Evolutionary conservation across 2,888 invertebrate genomes (phyloP).

Genomic region (Folsomia candida): DNA sequence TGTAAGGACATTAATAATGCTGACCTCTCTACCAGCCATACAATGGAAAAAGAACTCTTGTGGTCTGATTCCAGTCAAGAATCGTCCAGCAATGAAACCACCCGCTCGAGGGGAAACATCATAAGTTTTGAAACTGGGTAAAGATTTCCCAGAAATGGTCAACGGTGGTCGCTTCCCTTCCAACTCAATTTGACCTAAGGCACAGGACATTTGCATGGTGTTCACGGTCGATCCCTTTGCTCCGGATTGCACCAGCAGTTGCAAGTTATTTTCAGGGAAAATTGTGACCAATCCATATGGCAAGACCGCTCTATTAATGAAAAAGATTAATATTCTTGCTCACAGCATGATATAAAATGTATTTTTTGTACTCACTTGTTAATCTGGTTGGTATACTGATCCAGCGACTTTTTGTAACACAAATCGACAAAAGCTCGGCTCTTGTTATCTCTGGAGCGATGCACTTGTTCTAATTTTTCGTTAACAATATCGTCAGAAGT

Average conservation of each 20-base stretch:
- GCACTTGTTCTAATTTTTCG: slow-evolving; percentile 68
- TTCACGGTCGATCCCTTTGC: slow-evolving; percentile 99
- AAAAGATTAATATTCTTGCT: not conserved
- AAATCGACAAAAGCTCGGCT: slow-evolving; percentile 78
- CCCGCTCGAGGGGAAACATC: slow-evolving; percentile 88
- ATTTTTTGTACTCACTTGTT: slow-evolving; percentile 63
- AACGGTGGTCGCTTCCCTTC: slow-evolving; percentile 95
- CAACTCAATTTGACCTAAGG: slow-evolving; percentile 96
- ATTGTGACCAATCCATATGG: slow-evolving; percentile 78
- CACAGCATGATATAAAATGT: too few relatives aligned
- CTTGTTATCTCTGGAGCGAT: slow-evolving; percentile 65
- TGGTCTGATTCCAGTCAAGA: slow-evolving; percentile 96
- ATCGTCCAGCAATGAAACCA: slow-evolving; percentile 93
- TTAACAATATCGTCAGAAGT: slow-evolving; percentile 60
- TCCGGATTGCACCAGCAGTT: slow-evolving; percentile 96
- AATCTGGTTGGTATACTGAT: slow-evolving; percentile 83
- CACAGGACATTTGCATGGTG: slow-evolving; percentile 96
- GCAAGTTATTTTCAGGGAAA: slow-evolving; percentile 95
- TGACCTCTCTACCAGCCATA: slow-evolving; percentile 99
- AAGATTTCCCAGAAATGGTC: slow-evolving; percentile 86
- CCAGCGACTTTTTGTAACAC: slow-evolving; percentile 76
- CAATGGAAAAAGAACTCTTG: slow-evolving; percentile 99
- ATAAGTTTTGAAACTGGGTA: slow-evolving; percentile 87
- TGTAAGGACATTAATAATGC: too few relatives aligned
- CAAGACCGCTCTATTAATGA: slow-evolving; percentile 69